phyloP scores from a whole-genome alignment of 1,140 invertebrate genomes.

The Drosophila saltans region DNA sequence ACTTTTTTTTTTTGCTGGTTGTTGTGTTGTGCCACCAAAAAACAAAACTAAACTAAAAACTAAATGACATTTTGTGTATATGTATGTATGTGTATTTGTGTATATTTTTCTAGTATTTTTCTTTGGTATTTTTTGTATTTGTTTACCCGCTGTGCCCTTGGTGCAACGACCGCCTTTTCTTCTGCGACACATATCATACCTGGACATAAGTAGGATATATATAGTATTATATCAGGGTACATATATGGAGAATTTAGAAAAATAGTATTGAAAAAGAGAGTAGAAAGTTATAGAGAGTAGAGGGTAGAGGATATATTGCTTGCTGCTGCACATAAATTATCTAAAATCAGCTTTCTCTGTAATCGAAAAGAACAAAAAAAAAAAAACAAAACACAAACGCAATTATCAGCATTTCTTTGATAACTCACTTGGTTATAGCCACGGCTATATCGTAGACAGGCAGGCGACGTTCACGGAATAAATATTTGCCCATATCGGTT shows the following conservation, averaged over 20 bases:
- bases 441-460: constrained; percentile 98
- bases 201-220: constrained; percentile 84
- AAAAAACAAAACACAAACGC: constrained; percentile 53
- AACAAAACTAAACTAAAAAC: constrained; percentile 49
- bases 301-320: neutral
- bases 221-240: constrained; percentile 21
- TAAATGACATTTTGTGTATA: constrained; percentile 49
- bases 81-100: constrained; percentile 30
- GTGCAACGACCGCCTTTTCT: constrained; percentile 97
- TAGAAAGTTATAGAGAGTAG: constrained; percentile 3
- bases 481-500: constrained; percentile 98
- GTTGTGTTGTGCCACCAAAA: constrained; percentile 35
- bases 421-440: constrained; percentile 96
- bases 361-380: constrained; percentile 24
- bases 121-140: constrained; percentile 38
- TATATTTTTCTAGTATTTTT: constrained; percentile 41
- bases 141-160: constrained; percentile 97
- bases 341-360: constrained; percentile 37
- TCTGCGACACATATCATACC: constrained; percentile 98
- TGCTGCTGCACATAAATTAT: constrained; percentile 34
- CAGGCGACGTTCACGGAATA: constrained; percentile 95
- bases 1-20: constrained; percentile 42
- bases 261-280: neutral
- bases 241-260: neutral
- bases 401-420: constrained; percentile 3